These are phyloP conservation scores for Hyperoodon ampullatus DNA, from an alignment of 2,113 vertebrate species.

Conservation along the genomic window DNA sequence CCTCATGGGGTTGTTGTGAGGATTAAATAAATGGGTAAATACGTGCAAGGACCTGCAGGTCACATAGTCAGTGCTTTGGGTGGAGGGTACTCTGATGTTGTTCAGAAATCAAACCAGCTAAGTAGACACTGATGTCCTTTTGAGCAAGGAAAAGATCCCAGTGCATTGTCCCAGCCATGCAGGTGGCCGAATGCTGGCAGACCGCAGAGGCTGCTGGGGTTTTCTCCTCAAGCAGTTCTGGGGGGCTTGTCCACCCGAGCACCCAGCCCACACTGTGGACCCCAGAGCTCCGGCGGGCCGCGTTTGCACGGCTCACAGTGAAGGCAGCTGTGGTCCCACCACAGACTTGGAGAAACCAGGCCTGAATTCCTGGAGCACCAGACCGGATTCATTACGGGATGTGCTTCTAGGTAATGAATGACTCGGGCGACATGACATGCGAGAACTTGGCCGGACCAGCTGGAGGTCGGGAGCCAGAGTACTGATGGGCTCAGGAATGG, in stretches of 20 bases:
- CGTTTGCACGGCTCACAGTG: background rate
- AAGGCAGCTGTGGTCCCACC: background rate
- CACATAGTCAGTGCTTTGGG: no score
- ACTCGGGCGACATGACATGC: background rate
- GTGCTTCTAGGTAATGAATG: background rate
- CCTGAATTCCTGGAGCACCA: accelerated
- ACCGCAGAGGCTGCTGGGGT: background rate
- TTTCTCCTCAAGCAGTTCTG: background rate
- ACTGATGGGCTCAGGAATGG: accelerated
- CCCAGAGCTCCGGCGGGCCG: background rate
- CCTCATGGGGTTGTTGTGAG: background rate
- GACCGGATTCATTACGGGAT: accelerated
- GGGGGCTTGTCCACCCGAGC: accelerated
- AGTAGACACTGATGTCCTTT: background rate
- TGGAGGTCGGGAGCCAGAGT: accelerated
- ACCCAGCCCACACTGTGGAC: no score
- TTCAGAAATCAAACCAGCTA: background rate
- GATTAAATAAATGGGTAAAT: accelerated
- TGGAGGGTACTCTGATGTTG: accelerated
- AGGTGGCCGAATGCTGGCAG: background rate
- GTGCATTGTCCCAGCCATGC: accelerated
- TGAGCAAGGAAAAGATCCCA: accelerated
- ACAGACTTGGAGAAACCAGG: background rate
- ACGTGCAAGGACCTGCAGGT: background rate
- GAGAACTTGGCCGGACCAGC: accelerated